A percentile compares a stretch with the other conserved stretches of the same genome.
Conservation (phyloP, 2,797 vertebrate species). For the Perodicticus potto region DNA sequence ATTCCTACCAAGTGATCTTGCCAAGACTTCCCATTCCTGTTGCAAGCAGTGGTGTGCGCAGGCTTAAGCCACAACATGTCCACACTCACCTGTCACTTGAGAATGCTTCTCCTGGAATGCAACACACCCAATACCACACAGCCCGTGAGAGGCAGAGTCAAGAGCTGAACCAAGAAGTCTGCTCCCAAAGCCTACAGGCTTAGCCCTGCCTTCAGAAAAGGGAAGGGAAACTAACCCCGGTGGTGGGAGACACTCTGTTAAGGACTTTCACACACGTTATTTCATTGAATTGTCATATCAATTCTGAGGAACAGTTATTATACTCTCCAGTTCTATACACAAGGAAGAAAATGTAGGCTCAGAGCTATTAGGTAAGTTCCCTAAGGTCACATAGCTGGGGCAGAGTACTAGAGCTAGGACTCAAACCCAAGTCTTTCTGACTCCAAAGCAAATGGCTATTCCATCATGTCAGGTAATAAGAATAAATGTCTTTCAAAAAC, state of each 20-base stretch:
- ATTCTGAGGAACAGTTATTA: not conserved
- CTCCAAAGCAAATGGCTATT: not conserved
- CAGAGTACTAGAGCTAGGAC: not conserved
- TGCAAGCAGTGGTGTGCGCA: not conserved
- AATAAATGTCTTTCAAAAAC: not conserved
- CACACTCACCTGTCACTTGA: slow-evolving; percentile 7
- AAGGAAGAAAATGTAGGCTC: not conserved
- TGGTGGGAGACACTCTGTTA: not conserved
- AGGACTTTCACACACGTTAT: not conserved
- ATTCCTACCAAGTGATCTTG: not conserved
- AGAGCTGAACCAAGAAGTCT: not conserved
- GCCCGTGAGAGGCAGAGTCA: not conserved
- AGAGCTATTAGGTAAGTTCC: not conserved
- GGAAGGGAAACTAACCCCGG: not conserved
- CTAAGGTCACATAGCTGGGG: not conserved
- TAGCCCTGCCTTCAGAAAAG: not conserved
- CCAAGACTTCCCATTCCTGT: not conserved
- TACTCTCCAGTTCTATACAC: not conserved
- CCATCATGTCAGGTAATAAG: not conserved
- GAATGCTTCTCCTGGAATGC: not conserved
- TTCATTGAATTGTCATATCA: not conserved
- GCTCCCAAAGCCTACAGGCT: not conserved
- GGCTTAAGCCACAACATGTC: not conserved
- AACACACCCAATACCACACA: not conserved
- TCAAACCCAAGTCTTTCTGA: not conserved